Evolutionary conservation across 2,888 invertebrate species (phyloP).

Genomic region (Dascillus cervinus): DNA sequence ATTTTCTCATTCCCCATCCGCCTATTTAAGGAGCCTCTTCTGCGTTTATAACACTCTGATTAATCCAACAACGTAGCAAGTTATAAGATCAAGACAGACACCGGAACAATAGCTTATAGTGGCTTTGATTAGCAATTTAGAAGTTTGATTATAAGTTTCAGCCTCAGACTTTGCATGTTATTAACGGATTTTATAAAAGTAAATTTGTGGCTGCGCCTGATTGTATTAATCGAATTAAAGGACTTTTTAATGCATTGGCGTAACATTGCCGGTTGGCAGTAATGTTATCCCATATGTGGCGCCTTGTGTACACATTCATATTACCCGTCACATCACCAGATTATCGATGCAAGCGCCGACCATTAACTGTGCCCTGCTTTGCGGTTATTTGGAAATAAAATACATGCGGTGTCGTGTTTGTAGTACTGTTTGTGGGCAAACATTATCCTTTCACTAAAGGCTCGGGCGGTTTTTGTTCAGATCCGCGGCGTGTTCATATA

Average conservation of each 20-base stretch:
- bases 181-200: conserved; percentile 4
- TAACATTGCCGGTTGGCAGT: no score
- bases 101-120: conserved; percentile 12
- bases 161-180: conserved; percentile 4
- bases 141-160: conserved; percentile 9
- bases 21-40: conserved; percentile 12
- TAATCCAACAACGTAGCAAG: conserved; percentile 12
- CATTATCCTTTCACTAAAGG: conserved; percentile 20
- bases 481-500: conserved; percentile 6
- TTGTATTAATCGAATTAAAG: no score
- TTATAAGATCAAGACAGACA: conserved; percentile 15
- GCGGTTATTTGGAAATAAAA: conserved; percentile 24
- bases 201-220: neutral
- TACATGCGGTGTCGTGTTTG: conserved; percentile 20
- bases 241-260: no score
- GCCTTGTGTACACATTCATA: conserved; percentile 1
- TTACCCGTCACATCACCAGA: conserved; percentile 9
- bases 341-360: conserved; percentile 13
- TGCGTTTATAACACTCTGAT: conserved; percentile 10
- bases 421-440: conserved; percentile 23
- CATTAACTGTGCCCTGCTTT: conserved; percentile 13
- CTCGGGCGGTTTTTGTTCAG: conserved; percentile 11
- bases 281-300: neutral
- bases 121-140: conserved; percentile 14
- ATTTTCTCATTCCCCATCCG: conserved; percentile 15